Conservation (phyloP, 2,888 invertebrate genomes). For the Drosophila rellima region DNA sequence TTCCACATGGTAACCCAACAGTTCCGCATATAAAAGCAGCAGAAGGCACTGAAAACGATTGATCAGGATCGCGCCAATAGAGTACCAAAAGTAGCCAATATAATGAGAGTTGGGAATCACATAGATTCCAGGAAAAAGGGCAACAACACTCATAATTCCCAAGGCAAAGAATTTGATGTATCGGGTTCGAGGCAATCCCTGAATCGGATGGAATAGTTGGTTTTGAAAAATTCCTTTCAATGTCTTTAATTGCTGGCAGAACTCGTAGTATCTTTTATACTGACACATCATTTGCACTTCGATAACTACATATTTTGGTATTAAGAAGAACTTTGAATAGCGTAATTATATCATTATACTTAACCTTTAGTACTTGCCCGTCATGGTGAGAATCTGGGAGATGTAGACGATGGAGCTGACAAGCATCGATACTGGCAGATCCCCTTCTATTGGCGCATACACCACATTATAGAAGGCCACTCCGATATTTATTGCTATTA, state of each 20-base stretch:
- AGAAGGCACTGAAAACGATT: slow-evolving; percentile 57
- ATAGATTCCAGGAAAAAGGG: slow-evolving; percentile 17
- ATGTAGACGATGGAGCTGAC: slow-evolving; percentile 68
- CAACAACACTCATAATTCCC: slow-evolving; percentile 24
- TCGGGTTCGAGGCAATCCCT: slow-evolving; percentile 18
- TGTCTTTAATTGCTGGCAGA: slow-evolving; percentile 52
- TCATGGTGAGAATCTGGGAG: slow-evolving; percentile 55
- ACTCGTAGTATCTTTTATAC: slow-evolving; percentile 56
- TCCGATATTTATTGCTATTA: slow-evolving; percentile 49
- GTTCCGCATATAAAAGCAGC: slow-evolving; percentile 53
- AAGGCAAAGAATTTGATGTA: slow-evolving; percentile 46
- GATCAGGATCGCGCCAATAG: slow-evolving; percentile 41
- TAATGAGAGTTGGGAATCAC: slow-evolving; percentile 1
- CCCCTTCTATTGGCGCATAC: slow-evolving; percentile 27
- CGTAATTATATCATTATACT: neutral
- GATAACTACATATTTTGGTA: slow-evolving; percentile 45
- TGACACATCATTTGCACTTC: slow-evolving; percentile 63
- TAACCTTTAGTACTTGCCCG: slow-evolving; percentile 22
- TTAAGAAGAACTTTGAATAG: neutral
- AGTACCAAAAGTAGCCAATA: slow-evolving; percentile 50
- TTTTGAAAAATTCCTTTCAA: slow-evolving; percentile 48
- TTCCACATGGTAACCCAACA: slow-evolving; percentile 57
- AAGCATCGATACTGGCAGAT: slow-evolving; percentile 62
- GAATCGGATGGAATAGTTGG: slow-evolving; percentile 39
- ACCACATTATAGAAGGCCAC: slow-evolving; percentile 50